A percentile compares a stretch with the other conserved stretches of the same genome.
Conservation (phyloP, 2,888 invertebrate species). For the Lasioglossum marginatum region DNA sequence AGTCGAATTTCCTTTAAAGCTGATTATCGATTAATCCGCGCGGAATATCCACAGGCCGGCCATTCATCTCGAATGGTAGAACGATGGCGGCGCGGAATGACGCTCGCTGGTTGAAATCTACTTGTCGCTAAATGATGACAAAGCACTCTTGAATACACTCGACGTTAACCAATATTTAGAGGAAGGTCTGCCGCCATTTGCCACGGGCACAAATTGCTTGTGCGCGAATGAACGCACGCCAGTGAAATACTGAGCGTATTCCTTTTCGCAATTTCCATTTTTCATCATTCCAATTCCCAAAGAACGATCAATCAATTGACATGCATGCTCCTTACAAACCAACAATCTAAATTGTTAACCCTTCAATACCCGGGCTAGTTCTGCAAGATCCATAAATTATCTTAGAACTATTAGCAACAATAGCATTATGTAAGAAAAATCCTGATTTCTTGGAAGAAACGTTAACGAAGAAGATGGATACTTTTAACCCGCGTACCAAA, state of each 20-base stretch:
- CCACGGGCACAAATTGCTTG: conserved; percentile 15
- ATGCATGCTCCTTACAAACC: background rate
- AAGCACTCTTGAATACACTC: conserved; percentile 28
- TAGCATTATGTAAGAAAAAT: background rate
- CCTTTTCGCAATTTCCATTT: background rate
- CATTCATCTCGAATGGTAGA: background rate
- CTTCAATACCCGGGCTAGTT: background rate
- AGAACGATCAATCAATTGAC: background rate
- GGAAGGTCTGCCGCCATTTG: conserved; percentile 26
- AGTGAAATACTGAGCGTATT: conserved; percentile 34
- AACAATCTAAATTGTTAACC: background rate
- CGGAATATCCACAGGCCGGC: background rate
- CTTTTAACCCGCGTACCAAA: too few species aligned
- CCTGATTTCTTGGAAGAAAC: background rate
- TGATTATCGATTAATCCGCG: conserved; percentile 10
- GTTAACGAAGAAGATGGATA: too few species aligned
- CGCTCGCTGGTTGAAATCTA: conserved; percentile 17
- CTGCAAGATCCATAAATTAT: background rate
- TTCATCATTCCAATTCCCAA: background rate
- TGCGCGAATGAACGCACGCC: background rate
- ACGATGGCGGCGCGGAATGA: conserved; percentile 20
- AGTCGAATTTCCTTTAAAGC: conserved; percentile 8
- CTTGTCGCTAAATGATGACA: conserved; percentile 48
- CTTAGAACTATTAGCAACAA: background rate
- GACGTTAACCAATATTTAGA: conserved; percentile 49